Evolutionary conservation across 2,113 vertebrate genomes (phyloP).

Genomic region (Corydoras sp.): DNA sequence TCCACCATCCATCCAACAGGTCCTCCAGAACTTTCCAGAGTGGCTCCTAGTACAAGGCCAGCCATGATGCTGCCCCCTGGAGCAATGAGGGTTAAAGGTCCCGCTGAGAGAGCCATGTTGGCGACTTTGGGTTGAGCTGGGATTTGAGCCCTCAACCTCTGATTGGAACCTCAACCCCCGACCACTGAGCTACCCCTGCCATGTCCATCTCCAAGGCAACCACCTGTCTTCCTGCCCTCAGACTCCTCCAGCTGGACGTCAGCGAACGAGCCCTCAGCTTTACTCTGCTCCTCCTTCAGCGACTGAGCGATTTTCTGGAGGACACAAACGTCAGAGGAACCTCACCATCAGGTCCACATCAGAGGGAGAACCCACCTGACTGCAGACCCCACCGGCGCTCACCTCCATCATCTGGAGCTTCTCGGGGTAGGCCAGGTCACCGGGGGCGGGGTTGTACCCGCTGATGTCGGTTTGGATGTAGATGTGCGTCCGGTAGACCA

Average conservation of each 20-base stretch:
- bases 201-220: neutral
- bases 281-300: slow-evolving; percentile 91
- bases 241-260: slow-evolving; percentile 82
- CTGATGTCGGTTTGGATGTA: slow-evolving; percentile 95
- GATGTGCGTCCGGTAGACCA: slow-evolving; percentile 94
- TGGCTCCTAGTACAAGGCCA: too few species aligned
- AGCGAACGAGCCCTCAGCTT: slow-evolving; percentile 75
- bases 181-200: too few species aligned
- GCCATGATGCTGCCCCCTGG: too few species aligned
- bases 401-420: slow-evolving; percentile 99
- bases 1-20: too few species aligned
- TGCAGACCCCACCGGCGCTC: neutral
- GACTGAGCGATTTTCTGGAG: slow-evolving; percentile 91
- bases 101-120: too few species aligned
- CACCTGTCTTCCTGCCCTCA: slow-evolving; percentile 56
- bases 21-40: too few species aligned
- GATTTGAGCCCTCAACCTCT: too few species aligned
- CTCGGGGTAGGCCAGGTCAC: slow-evolving; percentile 93
- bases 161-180: too few species aligned
- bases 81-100: too few species aligned
- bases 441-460: slow-evolving; percentile 90
- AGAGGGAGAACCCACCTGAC: too few species aligned
- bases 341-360: too few species aligned
- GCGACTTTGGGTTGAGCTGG: too few species aligned
- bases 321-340: slow-evolving; percentile 1